Evolutionary conservation across 2,888 invertebrate species (phyloP), one percentile per base, ranked within the genome.

Genomic region (Thereva unica): DNA sequence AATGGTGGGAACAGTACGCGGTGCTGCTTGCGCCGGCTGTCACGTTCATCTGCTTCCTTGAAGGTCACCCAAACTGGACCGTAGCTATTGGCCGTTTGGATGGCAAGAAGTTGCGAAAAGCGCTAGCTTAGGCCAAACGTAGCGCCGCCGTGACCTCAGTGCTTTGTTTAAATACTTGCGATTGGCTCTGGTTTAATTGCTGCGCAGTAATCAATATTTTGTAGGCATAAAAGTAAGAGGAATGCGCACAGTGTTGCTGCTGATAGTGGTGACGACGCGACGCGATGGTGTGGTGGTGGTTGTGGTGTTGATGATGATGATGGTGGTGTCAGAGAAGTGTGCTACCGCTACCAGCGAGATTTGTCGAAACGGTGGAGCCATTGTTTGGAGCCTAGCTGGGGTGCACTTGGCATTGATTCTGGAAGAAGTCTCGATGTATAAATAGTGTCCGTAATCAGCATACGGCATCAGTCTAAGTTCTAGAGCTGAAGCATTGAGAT

Each of bases 361-460:
- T 50, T 53, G 34, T 44, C 63, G 9, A 64, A 53, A 53, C 8
- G 6, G 42, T 52, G 63, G 52, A 23, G 40, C 38, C 9, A 37
- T 61, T 61, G 38, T 50, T 50, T 10, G 10, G 10, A 44, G 7
- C 35, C 63, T 23, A 52, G 10, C 52, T 37, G 63, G 63, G 52
- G 34, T 64, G 53, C 42, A 53, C 41, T 44, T 44, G 63, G 44
- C 63, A 64, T 64, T 64, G 63, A 64, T 64, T 64, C 53, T 64
- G 10, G 12, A 9, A 49, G 37, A 35, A 52, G 53, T 42, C 37
- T 64, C n/a, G 2, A 42, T 40, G 37, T 64, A 64, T 64, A 64
- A 64, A 64, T 64, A 64, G 50, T 34, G 42, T 52, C 52, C 52
- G 44, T 41, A 42, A 64, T 7, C 53, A 53, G 42, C 53, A 42